phyloP scores from a whole-genome alignment of 1,140 invertebrate genomes.

The Micrasema minimum region DNA sequence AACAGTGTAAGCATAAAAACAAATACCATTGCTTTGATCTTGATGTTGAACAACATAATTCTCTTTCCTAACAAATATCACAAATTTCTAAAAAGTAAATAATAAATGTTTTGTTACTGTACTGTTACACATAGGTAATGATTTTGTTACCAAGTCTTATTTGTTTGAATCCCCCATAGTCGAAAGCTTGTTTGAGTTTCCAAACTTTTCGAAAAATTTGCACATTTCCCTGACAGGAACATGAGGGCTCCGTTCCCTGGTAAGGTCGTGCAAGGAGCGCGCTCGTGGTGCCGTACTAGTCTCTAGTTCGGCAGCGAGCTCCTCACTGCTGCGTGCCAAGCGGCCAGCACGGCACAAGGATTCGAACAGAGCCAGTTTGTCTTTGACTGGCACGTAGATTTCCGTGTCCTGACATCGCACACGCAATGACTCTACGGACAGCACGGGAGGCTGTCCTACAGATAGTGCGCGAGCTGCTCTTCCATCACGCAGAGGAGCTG shows the following conservation, averaged over 20 bases:
- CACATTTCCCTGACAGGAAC: constrained; percentile 70
- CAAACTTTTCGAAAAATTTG: constrained; percentile 67
- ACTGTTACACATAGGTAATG: constrained; percentile 44
- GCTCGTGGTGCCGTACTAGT: constrained; percentile 65
- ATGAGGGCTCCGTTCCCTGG: constrained; percentile 57
- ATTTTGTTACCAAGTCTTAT: constrained; percentile 52
- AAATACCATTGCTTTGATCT: not conserved
- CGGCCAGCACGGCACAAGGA: constrained; percentile 67
- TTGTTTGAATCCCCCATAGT: constrained; percentile 50
- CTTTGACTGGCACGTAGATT: constrained; percentile 71
- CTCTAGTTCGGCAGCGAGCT: constrained; percentile 57
- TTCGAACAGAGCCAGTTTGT: constrained; percentile 71
- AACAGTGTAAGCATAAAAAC: no score
- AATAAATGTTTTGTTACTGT: not conserved
- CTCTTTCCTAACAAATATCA: not conserved
- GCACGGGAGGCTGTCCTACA: constrained; percentile 54
- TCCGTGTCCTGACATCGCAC: constrained; percentile 70
- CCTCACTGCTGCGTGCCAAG: constrained; percentile 63
- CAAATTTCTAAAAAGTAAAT: not conserved
- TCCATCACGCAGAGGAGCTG: constrained; percentile 21
- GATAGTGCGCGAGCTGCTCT: constrained; percentile 44
- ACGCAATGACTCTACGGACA: constrained; percentile 65
- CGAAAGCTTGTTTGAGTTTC: constrained; percentile 41
- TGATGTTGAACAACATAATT: not conserved
- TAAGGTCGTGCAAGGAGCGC: constrained; percentile 70